These are phyloP conservation scores for Macaca nemestrina DNA, from an alignment of 2,113 vertebrate species.

Conservation along the genomic window DNA sequence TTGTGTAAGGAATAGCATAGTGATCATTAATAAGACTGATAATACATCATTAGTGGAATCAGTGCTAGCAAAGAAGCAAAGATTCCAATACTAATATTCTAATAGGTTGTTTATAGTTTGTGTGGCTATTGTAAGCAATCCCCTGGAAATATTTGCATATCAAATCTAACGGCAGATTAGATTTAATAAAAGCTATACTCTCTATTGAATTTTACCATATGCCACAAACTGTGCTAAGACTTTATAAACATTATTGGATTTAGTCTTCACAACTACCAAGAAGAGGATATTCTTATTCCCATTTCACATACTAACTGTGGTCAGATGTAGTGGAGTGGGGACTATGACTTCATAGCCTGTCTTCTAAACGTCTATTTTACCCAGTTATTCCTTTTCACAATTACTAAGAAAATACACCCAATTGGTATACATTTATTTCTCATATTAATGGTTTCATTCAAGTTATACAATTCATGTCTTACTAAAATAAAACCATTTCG, in stretches of 20 bases:
- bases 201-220: slow-evolving; percentile 37
- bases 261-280: background rate
- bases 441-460: background rate
- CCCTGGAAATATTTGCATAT: slow-evolving; percentile 38
- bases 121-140: slow-evolving; percentile 31
- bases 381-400: background rate
- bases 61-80: slow-evolving; percentile 1
- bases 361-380: background rate
- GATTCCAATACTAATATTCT: slow-evolving; percentile 5
- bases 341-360: background rate
- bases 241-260: slow-evolving; percentile 43
- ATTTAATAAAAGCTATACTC: slow-evolving; percentile 32
- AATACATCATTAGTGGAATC: slow-evolving; percentile 49
- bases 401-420: background rate
- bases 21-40: slow-evolving; percentile 56
- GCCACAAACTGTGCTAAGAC: slow-evolving; percentile 4
- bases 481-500: background rate
- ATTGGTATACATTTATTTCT: background rate
- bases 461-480: background rate
- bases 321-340: background rate
- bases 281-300: background rate
- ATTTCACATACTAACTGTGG: background rate
- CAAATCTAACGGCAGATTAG: slow-evolving; percentile 35
- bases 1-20: slow-evolving; percentile 57
- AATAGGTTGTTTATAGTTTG: slow-evolving; percentile 47